Percentiles rank a stretch among this genome's conserved stretches.
Conservation (phyloP, 2,113 vertebrate genomes). For the Tenrec ecaudatus region DNA sequence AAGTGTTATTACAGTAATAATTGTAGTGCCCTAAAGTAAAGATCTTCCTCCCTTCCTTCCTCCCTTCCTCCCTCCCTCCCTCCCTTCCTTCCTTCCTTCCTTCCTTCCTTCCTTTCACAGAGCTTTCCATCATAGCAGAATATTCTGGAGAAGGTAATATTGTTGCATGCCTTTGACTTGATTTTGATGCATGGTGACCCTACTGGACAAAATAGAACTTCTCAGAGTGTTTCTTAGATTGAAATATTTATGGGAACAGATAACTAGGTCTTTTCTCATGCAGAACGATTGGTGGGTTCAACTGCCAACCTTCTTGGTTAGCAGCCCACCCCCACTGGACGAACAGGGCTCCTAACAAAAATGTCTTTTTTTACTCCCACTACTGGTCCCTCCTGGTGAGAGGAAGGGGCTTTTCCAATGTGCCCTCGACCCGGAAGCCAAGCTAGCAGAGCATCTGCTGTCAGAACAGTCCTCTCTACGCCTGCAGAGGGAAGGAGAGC, state of each 20-base stretch:
- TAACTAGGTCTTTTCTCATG: not conserved
- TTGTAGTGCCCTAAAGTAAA: no score
- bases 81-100: no score
- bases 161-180: not conserved
- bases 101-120: not conserved
- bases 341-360: not conserved
- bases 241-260: not conserved
- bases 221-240: not conserved
- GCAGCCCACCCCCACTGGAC: not conserved
- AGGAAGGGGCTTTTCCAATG: fast-evolving
- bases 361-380: constrained; percentile 1
- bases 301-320: not conserved
- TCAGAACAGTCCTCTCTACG: not conserved
- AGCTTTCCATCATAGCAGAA: not conserved
- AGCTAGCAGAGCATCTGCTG: not conserved
- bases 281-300: not conserved
- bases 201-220: not conserved
- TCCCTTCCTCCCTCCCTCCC: no score
- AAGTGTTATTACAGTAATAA: not conserved
- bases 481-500: not conserved
- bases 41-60: no score
- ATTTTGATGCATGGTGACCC: not conserved
- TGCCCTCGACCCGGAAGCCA: not conserved
- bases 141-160: not conserved
- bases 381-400: not conserved